phyloP scores from a whole-genome alignment of 2,797 vertebrate genomes.

The Helostoma temminkii region DNA sequence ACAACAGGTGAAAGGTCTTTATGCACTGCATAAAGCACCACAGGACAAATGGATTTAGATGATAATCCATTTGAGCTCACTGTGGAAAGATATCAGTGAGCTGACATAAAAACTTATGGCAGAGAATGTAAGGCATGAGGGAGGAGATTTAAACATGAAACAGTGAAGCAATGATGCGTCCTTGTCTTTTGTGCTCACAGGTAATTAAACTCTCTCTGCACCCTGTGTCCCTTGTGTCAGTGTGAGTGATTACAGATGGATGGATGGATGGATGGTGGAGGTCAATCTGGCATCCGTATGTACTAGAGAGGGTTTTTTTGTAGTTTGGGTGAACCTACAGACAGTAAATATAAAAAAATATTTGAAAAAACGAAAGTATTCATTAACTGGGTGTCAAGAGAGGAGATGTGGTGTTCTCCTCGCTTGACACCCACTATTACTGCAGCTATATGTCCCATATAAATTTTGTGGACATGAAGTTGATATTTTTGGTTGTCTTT shows the following conservation, averaged over 20 bases:
- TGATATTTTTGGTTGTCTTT: neutral
- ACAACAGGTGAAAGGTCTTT: constrained; percentile 71
- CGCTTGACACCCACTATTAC: neutral
- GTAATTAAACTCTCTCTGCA: constrained; percentile 60
- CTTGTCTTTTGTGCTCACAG: constrained; percentile 46
- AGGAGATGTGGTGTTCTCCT: too few species aligned
- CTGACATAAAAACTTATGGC: constrained; percentile 32
- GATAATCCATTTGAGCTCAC: constrained; percentile 48
- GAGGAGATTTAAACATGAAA: constrained; percentile 50
- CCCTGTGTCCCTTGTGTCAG: constrained; percentile 39
- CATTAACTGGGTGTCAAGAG: too few species aligned
- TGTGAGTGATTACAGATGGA: constrained; percentile 52
- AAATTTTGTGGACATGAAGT: neutral
- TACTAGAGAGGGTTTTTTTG: constrained; percentile 17
- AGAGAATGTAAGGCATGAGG: constrained; percentile 30
- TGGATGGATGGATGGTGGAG: constrained; percentile 6
- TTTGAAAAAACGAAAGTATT: too few species aligned
- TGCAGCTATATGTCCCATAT: constrained; percentile 1
- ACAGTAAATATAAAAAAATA: neutral
- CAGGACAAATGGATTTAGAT: constrained; percentile 22
- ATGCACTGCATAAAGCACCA: constrained; percentile 35
- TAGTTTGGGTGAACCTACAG: neutral
- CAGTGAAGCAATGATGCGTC: constrained; percentile 55
- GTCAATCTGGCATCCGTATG: constrained; percentile 59
- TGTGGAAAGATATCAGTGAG: constrained; percentile 23